phyloP scores from a whole-genome alignment of 2,113 vertebrate genomes.

The Smithornis capensis region DNA sequence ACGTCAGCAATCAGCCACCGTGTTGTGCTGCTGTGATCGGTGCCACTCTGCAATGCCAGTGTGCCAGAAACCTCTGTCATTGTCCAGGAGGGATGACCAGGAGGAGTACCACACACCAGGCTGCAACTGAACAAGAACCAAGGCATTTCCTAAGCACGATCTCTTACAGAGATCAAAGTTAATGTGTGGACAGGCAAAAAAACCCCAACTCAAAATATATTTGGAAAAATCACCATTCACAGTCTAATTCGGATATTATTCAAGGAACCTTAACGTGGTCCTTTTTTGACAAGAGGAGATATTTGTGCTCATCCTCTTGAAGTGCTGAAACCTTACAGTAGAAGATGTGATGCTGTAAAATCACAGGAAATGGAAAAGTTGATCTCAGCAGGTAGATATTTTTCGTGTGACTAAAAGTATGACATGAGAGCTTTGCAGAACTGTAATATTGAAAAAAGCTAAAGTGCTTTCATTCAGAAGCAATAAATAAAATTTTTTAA shows the following conservation, averaged over 20 bases:
- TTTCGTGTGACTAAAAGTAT: background rate
- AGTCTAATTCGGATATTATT: background rate
- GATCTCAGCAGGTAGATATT: background rate
- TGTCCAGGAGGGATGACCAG: background rate
- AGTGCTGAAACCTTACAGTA: background rate
- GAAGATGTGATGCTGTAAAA: background rate
- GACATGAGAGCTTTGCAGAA: background rate
- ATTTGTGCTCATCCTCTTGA: background rate
- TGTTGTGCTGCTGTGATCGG: rapidly evolving
- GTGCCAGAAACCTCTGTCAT: background rate
- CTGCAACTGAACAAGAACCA: background rate
- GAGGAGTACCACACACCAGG: rapidly evolving
- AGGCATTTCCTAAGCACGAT: background rate
- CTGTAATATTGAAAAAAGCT: background rate
- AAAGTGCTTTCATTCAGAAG: background rate
- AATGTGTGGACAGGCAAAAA: background rate
- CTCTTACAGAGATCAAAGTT: background rate
- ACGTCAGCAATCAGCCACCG: background rate
- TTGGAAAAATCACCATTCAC: background rate
- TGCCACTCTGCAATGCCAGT: background rate
- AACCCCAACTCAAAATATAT: rapidly evolving
- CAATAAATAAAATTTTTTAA: background rate
- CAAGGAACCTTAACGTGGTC: background rate
- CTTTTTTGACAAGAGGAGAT: background rate
- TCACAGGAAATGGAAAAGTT: background rate